Evolutionary conservation across 1,140 invertebrate species (phyloP), one percentile per base, ranked within the genome.

Genomic region (Protaetia brevitarsis): DNA sequence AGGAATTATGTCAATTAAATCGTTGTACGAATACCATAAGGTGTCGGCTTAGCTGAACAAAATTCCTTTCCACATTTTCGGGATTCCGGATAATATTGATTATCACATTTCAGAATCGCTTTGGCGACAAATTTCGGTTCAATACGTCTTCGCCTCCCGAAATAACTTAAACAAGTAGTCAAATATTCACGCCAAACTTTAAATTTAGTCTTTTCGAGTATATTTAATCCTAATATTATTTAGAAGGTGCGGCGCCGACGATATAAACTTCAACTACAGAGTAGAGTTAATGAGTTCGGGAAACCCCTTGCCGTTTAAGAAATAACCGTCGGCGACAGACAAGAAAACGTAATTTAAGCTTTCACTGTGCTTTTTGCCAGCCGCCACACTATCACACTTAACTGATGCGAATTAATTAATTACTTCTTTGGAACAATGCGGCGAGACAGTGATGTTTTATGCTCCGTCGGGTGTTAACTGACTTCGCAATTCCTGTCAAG

Each of bases 361-460:
- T 45, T 45, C 13, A 8, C 5, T 13, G 6, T 3, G 37, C 37
- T 45, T 45, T 45, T 45, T 45, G 37, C 2, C 37, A 13, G 23
- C 37, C 13, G 2, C 37, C 13, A 45, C 37, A 45, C 37, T 45
- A 45, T 45, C 23, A 45, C 23, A 45, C 23, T 45, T 45, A 19
- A 45, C 23, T 45, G 13, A 45, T 45, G 37, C 13, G 37, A 45
- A 45, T 16, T 45, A 45, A 45, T 45, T 45, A 45, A 45, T 45
- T 45, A 45, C 23, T 45, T 45, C 37, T 45, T 45, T 19, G 8
- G 23, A 45, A n/a, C n/a, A n/a, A n/a, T n/a, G n/a, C n/a, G n/a
- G n/a, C n/a, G n/a, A n/a, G n/a, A 45, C n/a, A 19, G 7, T 2
- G n/a, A n/a, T 21, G 37, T 45, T 45, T 2, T 37, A 37, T n/a